These are phyloP conservation scores for Rhaphigaster nebulosa DNA, from an alignment of 2,888 invertebrate species.

Conservation along the genomic window DNA sequence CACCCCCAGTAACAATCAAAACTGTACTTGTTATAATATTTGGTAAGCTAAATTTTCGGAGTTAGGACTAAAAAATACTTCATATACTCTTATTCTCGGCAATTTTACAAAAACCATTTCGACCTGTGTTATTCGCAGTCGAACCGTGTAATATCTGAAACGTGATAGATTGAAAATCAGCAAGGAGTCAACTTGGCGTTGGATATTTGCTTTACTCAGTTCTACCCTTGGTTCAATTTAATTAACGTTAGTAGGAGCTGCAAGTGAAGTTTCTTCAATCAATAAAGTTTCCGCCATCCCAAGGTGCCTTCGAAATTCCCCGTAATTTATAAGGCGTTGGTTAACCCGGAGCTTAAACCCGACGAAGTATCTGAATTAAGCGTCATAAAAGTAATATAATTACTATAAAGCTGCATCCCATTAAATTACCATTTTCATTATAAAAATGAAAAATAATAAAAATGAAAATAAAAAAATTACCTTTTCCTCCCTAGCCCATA, in stretches of 20 bases:
- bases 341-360: not conserved
- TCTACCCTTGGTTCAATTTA: not conserved
- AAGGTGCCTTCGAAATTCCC: conserved; percentile 12
- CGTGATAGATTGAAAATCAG: not conserved
- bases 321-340: not conserved
- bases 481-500: no score
- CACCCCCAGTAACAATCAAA: no score
- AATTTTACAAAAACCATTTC: no score
- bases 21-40: no score
- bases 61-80: no score
- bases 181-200: not conserved
- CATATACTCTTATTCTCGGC: no score
- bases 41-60: no score
- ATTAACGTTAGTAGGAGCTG: conserved; percentile 34
- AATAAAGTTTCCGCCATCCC: conserved; percentile 16
- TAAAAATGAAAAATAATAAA: no score
- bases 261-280: conserved; percentile 34
- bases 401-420: not conserved
- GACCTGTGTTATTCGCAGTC: no score
- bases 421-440: no score
- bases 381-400: not conserved
- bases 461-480: no score
- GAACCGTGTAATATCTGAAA: not conserved
- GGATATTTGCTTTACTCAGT: conserved; percentile 22
- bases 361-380: not conserved